Percentiles rank a stretch among this genome's conserved stretches.
Conservation (phyloP, 2,888 invertebrate species). For the Strigamia transsilvanica region DNA sequence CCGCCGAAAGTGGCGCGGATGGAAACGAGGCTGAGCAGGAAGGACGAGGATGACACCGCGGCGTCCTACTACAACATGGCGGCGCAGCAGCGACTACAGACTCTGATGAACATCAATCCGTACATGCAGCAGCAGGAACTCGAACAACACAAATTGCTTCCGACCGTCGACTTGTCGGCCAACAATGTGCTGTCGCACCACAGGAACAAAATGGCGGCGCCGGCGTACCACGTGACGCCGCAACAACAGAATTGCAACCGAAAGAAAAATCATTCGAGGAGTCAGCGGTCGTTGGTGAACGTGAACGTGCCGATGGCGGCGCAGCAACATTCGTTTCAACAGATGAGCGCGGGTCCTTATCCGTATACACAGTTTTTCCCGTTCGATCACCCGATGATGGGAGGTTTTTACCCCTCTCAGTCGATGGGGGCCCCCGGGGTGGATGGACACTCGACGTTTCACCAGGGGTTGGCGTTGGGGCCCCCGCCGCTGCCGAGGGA, state of each 20-base stretch:
- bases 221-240: not conserved
- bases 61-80: not conserved
- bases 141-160: not conserved
- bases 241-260: conserved; percentile 6
- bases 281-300: not conserved
- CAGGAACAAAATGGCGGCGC: conserved; percentile 1
- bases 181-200: conserved; percentile 31
- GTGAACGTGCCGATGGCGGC: not conserved
- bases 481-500: conserved; percentile 53
- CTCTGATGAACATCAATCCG: not conserved
- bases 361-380: conserved; percentile 53
- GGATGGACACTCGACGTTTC: not conserved
- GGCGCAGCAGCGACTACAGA: conserved; percentile 18
- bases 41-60: conserved; percentile 12
- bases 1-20: conserved; percentile 48
- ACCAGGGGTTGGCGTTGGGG: not conserved
- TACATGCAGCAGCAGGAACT: conserved; percentile 34
- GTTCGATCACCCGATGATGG: not conserved
- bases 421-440: not conserved
- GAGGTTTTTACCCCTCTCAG: not conserved
- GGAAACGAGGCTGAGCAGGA: conserved; percentile 44
- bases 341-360: conserved; percentile 53
- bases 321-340: conserved; percentile 50
- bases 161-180: conserved; percentile 11
- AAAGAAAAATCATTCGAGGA: conserved; percentile 8